Conservation (phyloP, 2,113 vertebrate species). For the Dissostichus mawsoni region DNA sequence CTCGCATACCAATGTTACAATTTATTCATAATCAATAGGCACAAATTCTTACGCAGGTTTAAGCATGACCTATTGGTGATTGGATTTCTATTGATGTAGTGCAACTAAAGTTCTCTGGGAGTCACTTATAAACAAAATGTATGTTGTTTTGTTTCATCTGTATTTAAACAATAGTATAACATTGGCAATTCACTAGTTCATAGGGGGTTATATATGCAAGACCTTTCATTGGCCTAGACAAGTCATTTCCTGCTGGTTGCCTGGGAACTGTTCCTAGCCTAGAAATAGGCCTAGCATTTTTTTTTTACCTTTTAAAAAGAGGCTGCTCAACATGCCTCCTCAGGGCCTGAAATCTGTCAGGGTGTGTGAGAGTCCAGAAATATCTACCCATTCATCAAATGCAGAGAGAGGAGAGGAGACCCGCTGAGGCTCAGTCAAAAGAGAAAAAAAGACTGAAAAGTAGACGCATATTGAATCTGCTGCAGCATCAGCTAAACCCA, state of each 20-base stretch:
- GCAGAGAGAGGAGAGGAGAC: background rate
- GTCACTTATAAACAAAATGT: too few species aligned
- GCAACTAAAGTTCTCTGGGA: too few species aligned
- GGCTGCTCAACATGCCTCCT: background rate
- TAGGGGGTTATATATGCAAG: too few species aligned
- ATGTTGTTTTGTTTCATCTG: too few species aligned
- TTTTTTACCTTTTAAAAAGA: too few species aligned
- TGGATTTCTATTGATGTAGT: too few species aligned
- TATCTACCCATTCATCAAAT: conserved; percentile 44
- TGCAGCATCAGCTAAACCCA: conserved; percentile 31
- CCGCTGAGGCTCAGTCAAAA: conserved; percentile 15
- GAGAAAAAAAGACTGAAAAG: background rate
- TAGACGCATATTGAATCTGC: conserved; percentile 22
- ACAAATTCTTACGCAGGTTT: background rate
- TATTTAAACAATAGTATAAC: too few species aligned
- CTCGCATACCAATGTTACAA: background rate
- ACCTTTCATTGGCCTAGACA: too few species aligned
- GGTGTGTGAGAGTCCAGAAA: conserved; percentile 30
- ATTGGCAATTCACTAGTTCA: too few species aligned
- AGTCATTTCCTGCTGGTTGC: too few species aligned
- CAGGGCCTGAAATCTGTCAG: conserved; percentile 27
- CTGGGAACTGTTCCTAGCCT: too few species aligned
- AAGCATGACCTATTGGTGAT: background rate
- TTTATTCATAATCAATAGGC: conserved; percentile 6
- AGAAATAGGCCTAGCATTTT: too few species aligned